These are phyloP conservation scores for Delphinus delphis DNA, from an alignment of 2,113 vertebrate genomes.

Conservation along the genomic window DNA sequence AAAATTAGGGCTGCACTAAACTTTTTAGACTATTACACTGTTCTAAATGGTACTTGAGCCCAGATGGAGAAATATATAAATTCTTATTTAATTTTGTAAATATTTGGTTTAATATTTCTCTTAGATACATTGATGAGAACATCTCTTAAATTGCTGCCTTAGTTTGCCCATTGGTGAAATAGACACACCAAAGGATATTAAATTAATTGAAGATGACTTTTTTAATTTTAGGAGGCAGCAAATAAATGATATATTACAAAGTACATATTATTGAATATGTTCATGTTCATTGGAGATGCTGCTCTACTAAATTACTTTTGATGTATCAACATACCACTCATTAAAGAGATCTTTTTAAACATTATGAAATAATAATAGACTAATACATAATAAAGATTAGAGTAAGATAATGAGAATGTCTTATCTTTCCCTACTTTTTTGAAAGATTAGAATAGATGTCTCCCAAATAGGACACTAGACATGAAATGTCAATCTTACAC, in stretches of 20 bases:
- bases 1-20: neutral
- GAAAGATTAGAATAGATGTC: neutral
- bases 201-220: neutral
- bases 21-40: neutral
- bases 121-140: neutral
- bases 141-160: neutral
- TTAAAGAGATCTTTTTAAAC: neutral
- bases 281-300: neutral
- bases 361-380: neutral
- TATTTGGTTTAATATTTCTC: neutral
- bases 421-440: neutral
- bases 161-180: neutral
- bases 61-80: neutral
- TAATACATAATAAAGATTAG: neutral
- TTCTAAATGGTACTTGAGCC: neutral
- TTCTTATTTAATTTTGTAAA: constrained; percentile 2
- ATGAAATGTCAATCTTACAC: neutral
- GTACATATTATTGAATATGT: neutral
- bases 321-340: neutral
- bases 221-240: neutral
- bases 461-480: neutral
- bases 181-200: neutral
- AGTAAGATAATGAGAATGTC: neutral
- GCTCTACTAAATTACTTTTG: neutral
- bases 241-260: neutral